phyloP scores from a whole-genome alignment of 35 echinoderm and acorn worm species.

The Eucidaris tribuloides region DNA sequence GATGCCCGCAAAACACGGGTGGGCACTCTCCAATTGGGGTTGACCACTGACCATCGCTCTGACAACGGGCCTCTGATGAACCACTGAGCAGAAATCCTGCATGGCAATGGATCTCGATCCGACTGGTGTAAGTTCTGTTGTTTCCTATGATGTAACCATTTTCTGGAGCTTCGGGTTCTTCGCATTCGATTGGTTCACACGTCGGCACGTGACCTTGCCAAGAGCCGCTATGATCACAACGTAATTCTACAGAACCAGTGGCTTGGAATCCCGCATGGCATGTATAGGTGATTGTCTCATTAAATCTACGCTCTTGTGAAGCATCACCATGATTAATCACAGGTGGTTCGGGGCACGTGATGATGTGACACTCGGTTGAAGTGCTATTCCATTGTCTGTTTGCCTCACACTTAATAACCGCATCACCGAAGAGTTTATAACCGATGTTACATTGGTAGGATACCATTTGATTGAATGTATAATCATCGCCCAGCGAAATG shows the following conservation, averaged over 20 bases:
- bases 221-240: conserved; percentile 21
- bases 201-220: conserved; percentile 46
- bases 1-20: conserved; percentile 37
- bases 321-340: conserved; percentile 35
- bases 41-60: conserved; percentile 28
- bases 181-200: conserved; percentile 55
- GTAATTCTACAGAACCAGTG: neutral
- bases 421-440: conserved; percentile 32
- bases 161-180: neutral
- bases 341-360: conserved; percentile 48
- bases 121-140: conserved; percentile 1
- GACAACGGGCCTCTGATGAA: neutral
- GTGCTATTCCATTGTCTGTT: conserved; percentile 36
- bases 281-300: conserved; percentile 25
- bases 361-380: conserved; percentile 19
- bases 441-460: conserved; percentile 44
- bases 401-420: conserved; percentile 3
- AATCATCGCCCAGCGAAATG: neutral
- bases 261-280: conserved; percentile 44
- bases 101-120: conserved; percentile 24
- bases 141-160: neutral
- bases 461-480: conserved; percentile 16
- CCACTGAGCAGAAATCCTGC: conserved; percentile 42
- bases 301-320: neutral
- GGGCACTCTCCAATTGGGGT: conserved; percentile 16